Evolutionary conservation across 2,888 invertebrate genomes (phyloP).

Genomic region (Phalera bucephala): DNA sequence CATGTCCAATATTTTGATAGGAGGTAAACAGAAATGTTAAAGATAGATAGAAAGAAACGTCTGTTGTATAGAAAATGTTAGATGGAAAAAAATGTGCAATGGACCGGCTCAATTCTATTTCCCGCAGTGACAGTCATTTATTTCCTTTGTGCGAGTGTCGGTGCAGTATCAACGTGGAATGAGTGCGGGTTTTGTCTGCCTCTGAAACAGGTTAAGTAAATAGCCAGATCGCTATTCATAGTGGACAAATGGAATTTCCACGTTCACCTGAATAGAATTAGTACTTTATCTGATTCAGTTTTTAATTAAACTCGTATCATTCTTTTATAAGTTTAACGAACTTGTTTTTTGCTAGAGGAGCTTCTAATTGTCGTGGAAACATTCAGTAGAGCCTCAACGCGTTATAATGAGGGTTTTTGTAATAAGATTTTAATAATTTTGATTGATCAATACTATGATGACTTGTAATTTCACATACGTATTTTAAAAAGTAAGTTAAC

Average conservation of each 20-base stretch:
- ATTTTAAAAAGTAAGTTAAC: too few species aligned
- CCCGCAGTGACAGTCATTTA: conserved; percentile 53
- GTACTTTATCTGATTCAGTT: conserved; percentile 56
- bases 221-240: conserved; percentile 62
- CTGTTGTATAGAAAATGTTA: conserved; percentile 15
- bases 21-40: too few species aligned
- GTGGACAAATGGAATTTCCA: conserved; percentile 54
- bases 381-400: background rate
- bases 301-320: conserved; percentile 60
- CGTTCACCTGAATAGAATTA: conserved; percentile 56
- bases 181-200: conserved; percentile 53
- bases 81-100: conserved; percentile 19
- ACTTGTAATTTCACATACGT: too few species aligned
- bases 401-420: background rate
- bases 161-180: conserved; percentile 47
- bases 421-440: too few species aligned
- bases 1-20: too few species aligned
- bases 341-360: conserved; percentile 7
- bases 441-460: too few species aligned
- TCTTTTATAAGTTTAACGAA: conserved; percentile 16
- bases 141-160: conserved; percentile 54
- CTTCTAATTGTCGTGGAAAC: background rate
- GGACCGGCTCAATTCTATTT: conserved; percentile 47
- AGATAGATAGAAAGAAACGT: too few species aligned
- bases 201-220: conserved; percentile 73